Conservation (phyloP, 2,113 vertebrate species). For the Sakesphorus luctuosus region DNA sequence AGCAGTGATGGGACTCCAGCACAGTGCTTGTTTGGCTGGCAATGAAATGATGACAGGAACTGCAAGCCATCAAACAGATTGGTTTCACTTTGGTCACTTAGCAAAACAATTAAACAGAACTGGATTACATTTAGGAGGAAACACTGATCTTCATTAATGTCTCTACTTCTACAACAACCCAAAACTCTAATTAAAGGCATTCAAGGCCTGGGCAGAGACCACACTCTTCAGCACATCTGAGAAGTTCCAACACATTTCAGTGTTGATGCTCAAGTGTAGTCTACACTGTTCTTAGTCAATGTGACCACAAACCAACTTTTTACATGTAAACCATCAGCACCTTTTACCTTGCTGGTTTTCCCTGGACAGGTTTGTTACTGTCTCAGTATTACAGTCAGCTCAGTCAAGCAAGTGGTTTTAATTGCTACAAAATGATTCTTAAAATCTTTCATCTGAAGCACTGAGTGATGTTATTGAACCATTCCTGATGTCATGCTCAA, state of each 20-base stretch:
- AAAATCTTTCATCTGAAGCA: slow-evolving; percentile 12
- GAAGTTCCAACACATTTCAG: neutral
- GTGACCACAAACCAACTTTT: neutral
- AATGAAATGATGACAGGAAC: neutral
- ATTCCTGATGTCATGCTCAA: neutral
- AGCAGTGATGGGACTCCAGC: neutral
- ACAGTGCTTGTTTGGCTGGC: neutral
- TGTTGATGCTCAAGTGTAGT: neutral
- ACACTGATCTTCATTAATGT: slow-evolving; percentile 8
- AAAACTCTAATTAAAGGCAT: slow-evolving; percentile 9
- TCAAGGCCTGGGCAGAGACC: neutral
- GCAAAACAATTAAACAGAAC: neutral
- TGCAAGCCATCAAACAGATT: neutral
- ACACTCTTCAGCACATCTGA: neutral
- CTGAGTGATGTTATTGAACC: neutral
- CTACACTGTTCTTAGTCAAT: neutral
- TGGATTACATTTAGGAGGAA: slow-evolving; percentile 15
- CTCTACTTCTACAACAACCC: neutral
- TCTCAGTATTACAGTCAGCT: neutral
- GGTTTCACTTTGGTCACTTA: slow-evolving; percentile 30
- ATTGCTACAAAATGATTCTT: neutral
- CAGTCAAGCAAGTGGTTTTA: neutral
- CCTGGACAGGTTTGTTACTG: neutral
- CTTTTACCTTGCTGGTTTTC: neutral
- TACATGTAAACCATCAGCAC: no score